Evolutionary conservation across 2,797 vertebrate genomes (phyloP), one percentile per base, ranked within the genome.

Genomic region (Crenichthys baileyi): DNA sequence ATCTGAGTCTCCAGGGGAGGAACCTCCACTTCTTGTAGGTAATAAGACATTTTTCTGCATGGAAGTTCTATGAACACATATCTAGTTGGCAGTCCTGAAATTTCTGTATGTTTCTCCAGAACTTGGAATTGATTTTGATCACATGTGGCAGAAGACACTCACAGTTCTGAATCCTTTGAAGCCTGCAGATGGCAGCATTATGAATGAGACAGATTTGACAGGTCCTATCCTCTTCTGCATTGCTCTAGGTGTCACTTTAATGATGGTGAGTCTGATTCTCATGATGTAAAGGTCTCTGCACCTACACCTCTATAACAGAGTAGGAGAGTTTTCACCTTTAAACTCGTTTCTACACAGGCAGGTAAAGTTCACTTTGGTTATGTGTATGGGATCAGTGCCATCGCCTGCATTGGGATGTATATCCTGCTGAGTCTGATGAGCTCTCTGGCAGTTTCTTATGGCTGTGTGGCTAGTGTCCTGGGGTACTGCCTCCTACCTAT

Each of bases 121-220:
- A 46, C 78, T 79, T 5, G 78, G 72, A 24, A 46, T 79, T 9
- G 78, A 97, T 87, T 98, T 98, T 50, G 96, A 98, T 88, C 97
- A 98, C 94, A 97, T 98, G 94, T 98, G 97, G 97, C 97, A 98
- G 93, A 98, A 98, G 94, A 98, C 97, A 0, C 91, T 98, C 16
- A 98, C 97, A 0, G 97, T 97, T 81, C 90, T 98, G 51, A 97
- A 98, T 92, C 97, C 97, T 0, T 84, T 98, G 53, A 98, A 97
- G 90, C 95, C 93, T 78, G 97, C 97, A 70, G 97, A 99, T 75
- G 97, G 97, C 85, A 97, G 91, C 94, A 98, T 99, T 82, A 98
- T 98, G 97, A 98, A 97, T 9, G 97, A 98, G 92, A 98, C 97
- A 0, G 98, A 99, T 82, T 87, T 99, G 94, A 95, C 97, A 0